phyloP scores from a whole-genome alignment of 2,113 vertebrate genomes.

The Dolichotis patagonum region DNA sequence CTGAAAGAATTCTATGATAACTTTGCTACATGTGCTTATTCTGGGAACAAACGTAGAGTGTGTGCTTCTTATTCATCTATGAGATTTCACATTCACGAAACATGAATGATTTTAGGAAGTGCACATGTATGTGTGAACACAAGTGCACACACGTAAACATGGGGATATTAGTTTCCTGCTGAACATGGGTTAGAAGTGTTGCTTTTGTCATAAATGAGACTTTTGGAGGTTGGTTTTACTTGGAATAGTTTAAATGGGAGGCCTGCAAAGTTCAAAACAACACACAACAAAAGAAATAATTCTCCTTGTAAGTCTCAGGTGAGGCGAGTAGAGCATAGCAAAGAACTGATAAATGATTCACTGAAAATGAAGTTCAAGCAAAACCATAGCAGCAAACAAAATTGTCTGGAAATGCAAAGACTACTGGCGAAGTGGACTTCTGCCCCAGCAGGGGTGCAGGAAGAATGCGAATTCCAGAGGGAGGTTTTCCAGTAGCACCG shows the following conservation, averaged over 20 bases:
- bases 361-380: conserved; percentile 18
- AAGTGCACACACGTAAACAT: neutral
- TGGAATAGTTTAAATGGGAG: neutral
- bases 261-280: neutral
- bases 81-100: neutral
- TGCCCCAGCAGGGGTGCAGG: neutral
- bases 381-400: neutral
- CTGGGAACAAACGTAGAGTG: neutral
- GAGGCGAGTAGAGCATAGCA: neutral
- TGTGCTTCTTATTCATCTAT: neutral
- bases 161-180: neutral
- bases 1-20: neutral
- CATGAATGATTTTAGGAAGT: neutral
- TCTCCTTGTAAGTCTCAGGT: neutral
- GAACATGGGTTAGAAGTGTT: neutral
- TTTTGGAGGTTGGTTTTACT: conserved; percentile 13
- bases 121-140: neutral
- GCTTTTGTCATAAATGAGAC: neutral
- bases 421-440: neutral
- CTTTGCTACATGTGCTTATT: neutral
- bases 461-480: neutral
- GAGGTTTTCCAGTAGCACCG: neutral
- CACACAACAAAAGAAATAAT: neutral
- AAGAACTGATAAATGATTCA: neutral
- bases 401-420: neutral